Evolutionary conservation across 2,113 vertebrate genomes (phyloP).

Genomic region (Sturnira hondurensis): DNA sequence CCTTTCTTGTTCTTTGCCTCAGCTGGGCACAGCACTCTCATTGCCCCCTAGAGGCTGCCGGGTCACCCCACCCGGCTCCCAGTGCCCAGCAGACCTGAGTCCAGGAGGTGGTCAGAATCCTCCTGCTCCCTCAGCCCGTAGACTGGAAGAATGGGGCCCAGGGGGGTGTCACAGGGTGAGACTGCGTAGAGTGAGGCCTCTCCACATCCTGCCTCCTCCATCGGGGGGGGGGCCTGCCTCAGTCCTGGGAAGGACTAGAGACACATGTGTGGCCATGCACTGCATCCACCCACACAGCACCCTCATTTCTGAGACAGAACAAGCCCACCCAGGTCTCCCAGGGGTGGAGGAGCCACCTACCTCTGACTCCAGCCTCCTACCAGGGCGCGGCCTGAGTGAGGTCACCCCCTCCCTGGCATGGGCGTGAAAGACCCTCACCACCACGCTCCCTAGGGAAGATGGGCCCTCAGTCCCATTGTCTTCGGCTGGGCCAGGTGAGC

Average conservation of each 20-base stretch:
- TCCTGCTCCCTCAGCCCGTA: neutral
- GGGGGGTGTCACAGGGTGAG: neutral
- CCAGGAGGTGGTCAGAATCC: neutral
- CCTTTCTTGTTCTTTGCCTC: neutral
- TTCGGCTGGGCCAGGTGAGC: neutral
- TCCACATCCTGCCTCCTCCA: neutral
- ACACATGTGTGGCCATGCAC: neutral
- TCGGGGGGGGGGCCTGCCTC: neutral
- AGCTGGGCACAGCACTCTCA: neutral
- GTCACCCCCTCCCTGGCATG: slow-evolving; percentile 29
- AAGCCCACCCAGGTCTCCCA: slow-evolving; percentile 33
- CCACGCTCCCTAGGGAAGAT: neutral
- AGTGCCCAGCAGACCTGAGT: neutral
- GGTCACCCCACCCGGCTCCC: neutral
- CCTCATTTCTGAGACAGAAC: slow-evolving; percentile 46
- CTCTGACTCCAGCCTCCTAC: slow-evolving; percentile 34
- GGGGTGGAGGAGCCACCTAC: neutral
- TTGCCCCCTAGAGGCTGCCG: neutral
- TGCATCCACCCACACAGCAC: neutral
- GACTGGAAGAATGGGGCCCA: neutral
- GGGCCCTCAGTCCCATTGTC: neutral
- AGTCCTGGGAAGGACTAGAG: neutral
- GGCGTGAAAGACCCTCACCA: neutral
- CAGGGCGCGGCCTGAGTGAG: slow-evolving; percentile 21
- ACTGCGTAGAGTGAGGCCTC: neutral